Evolutionary conservation across 2,113 vertebrate species (phyloP).

Genomic region (Ochotona princeps): DNA sequence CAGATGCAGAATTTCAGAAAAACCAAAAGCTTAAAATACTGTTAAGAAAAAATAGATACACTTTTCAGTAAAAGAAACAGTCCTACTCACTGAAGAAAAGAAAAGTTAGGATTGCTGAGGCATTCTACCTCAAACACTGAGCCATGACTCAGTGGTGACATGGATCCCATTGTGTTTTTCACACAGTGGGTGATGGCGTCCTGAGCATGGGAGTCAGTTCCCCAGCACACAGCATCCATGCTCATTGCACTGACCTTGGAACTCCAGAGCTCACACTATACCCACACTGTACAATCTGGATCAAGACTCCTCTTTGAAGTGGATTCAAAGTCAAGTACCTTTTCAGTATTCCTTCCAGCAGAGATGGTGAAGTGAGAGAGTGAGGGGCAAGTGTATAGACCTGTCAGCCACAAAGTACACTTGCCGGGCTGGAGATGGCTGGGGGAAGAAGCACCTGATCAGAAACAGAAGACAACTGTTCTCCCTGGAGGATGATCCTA

Average conservation of each 20-base stretch:
- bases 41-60: not conserved
- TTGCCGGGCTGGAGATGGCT: not conserved
- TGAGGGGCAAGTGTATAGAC: constrained; percentile 69
- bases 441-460: not conserved
- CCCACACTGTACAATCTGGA: constrained; percentile 66
- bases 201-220: not conserved
- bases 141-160: not conserved
- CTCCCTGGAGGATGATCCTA: not conserved
- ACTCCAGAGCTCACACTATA: constrained; percentile 10
- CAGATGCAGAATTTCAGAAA: not conserved
- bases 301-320: constrained; percentile 84
- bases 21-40: not conserved
- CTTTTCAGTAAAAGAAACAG: not conserved
- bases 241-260: not conserved
- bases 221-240: accelerated
- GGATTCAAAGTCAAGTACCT: constrained; percentile 85
- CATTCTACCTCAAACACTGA: not conserved
- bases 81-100: not conserved
- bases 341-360: constrained; percentile 81
- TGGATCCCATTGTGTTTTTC: too few species aligned
- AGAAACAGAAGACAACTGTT: not conserved
- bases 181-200: too few species aligned
- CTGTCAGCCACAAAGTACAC: constrained; percentile 77
- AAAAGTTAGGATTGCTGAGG: not conserved
- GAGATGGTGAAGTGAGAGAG: constrained; percentile 78